A percentile compares a stretch with the other conserved stretches of the same genome.
Evolutionary conservation across 1,140 invertebrate species (phyloP).

Genomic region (Gryon sp.): DNA sequence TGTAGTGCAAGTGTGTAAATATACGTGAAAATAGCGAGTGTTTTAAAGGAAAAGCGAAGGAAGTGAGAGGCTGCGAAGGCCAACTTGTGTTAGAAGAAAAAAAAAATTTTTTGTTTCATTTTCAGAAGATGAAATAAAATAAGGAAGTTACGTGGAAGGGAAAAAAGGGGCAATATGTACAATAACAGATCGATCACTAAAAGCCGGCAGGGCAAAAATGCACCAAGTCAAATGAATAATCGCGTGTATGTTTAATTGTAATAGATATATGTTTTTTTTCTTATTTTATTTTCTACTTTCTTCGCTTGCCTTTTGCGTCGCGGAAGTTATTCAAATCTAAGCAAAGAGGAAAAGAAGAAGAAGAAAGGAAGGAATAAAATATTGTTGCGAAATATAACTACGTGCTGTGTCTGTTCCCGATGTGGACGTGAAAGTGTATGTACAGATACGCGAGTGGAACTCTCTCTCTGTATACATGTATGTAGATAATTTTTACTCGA

Average conservation of each 20-base stretch:
- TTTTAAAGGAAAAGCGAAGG: conserved; percentile 34
- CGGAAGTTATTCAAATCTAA: neutral
- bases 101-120: conserved; percentile 29
- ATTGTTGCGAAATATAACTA: conserved; percentile 42
- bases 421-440: conserved; percentile 66
- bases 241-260: conserved; percentile 19
- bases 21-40: conserved; percentile 62
- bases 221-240: conserved; percentile 29
- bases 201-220: conserved; percentile 22
- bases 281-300: conserved; percentile 20
- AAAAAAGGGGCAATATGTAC: conserved; percentile 35
- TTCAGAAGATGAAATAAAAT: conserved; percentile 31
- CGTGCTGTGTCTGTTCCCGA: conserved; percentile 32
- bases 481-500: conserved; percentile 70
- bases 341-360: no score
- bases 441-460: conserved; percentile 68
- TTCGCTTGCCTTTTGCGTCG: conserved; percentile 21
- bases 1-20: conserved; percentile 66
- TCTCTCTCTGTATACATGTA: conserved; percentile 66
- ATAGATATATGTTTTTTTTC: conserved; percentile 20
- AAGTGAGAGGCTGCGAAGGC: conserved; percentile 37
- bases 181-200: conserved; percentile 28
- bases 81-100: conserved; percentile 57
- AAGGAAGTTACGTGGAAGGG: conserved; percentile 26
- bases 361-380: no score